Evolutionary conservation across 2,888 invertebrate genomes (phyloP).

Genomic region (Lochmaea crataegi): DNA sequence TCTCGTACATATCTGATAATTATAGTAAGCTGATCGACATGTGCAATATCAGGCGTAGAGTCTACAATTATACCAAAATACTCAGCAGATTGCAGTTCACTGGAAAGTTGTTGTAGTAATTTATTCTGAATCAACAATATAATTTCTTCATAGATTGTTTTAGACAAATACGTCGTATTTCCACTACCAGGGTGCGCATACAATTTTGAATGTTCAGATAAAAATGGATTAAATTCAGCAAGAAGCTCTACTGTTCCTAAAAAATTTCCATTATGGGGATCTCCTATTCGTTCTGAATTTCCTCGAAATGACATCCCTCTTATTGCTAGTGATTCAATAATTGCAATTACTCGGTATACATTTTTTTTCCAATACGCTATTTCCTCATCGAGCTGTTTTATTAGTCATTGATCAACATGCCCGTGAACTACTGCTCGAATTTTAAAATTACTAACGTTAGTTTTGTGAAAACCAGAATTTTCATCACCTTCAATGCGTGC

Average conservation of each 20-base stretch:
- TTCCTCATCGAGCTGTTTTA: constrained; percentile 7
- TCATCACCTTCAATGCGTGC: no score
- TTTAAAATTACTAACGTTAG: constrained; percentile 10
- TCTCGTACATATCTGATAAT: not conserved
- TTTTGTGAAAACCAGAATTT: constrained; percentile 13
- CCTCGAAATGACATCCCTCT: constrained; percentile 5
- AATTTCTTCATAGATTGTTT: no score
- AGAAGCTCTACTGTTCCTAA: not conserved
- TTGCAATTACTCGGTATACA: not conserved
- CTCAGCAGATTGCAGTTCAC: not conserved
- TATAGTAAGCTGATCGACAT: not conserved
- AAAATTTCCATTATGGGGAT: not conserved
- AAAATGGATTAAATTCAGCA: no score
- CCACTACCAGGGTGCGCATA: no score
- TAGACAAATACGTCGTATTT: no score
- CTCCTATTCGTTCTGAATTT: not conserved
- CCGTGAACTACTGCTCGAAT: not conserved
- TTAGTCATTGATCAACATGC: constrained; percentile 12
- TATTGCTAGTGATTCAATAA: not conserved
- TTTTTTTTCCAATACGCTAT: constrained; percentile 12
- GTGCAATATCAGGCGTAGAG: not conserved
- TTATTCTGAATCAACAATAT: not conserved
- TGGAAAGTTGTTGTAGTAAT: not conserved
- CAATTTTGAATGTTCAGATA: no score
- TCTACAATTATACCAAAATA: not conserved